Evolutionary conservation across 2,888 invertebrate genomes (phyloP), one percentile per base, ranked within the genome.

Genomic region (Dorcus hopei): DNA sequence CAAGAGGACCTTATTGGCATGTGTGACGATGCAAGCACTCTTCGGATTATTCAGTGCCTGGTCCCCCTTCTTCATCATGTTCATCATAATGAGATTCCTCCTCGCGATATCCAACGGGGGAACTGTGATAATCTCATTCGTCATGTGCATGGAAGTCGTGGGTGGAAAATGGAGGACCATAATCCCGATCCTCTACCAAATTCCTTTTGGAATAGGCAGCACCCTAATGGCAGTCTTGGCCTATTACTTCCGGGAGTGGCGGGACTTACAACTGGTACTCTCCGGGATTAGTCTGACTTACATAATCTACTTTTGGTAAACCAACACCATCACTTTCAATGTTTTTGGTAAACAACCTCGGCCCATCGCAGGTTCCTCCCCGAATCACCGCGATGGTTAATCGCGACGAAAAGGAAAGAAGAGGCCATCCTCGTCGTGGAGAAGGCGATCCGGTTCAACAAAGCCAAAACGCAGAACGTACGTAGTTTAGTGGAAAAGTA

Each of bases 331-430:
- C 14, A 33, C 52, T 42, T 52, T 23, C n/a, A 3, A 56, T 57
- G 48, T 26, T 33, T 33, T 6, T 33, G 3, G 1, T 7, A 5
- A 33, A 33, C 26, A 33, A 6, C 26, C 7, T 33, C 26, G 4
- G 26, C 26, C 3, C 2, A 33, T 7, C 26, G 1, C 26, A 33
- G 83, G 76, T 75, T 80, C 47, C 71, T 86, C 66, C 82, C 84
- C 0, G 87, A 87, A 74, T 86, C 86, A 1, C 87, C 87, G 1
- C 76, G 85, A 59, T 87, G 87, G 86, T 73, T 87, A 33, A 65
- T 86, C 54, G 83, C 83, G 8, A 81, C 80, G 14, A 84, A 83
- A 2, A 77, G 77, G 67, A 78, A 74, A 40, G 76, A 81, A 33
- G 76, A 81, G 71, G 85, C 85, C 19, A 68, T 80, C 9, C 74